Base-by-base conservation (phyloP, 2,888 invertebrate species). In the Pelosia muscerda region DNA sequence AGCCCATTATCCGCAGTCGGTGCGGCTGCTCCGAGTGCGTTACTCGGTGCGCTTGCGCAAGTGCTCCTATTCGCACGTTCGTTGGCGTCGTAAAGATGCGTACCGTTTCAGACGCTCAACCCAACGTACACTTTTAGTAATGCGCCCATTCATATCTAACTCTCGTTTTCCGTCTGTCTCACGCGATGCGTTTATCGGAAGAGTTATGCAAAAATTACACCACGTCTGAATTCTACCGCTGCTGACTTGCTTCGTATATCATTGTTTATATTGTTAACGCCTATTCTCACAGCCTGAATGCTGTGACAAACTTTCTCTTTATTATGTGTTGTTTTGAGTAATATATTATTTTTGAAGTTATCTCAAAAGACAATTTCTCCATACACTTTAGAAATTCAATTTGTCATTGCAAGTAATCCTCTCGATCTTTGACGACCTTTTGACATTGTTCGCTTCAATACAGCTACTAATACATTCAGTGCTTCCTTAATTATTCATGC, bases 51-150 rank as follows among this genome's bases (percentile, higher is more conserved):
- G 85, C 84, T 93, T 93, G 90, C 92, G 93, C 91, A 93, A 93
- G 86, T 86, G 89, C 77, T 82, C 85, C 86, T 90, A 90, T 92
- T 92, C 90, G 92, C 92, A 91, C 90, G 91, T 88, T 85, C 81
- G 77, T 22, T 71, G 73, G 76, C 70, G 65, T 77, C 72, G 61
- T 72, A 73, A 76, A 81, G 79, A 83, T 81, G 81, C 78, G 78
- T 79, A 78, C 73, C 80, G 80, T 83, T n/a, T 83, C 73, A 75
- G 78, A 73, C 79, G 77, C 76, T 76, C 78, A 80, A 74, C 70
- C 68, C 65, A 62, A 68, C 61, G 53, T 72, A 72, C 62, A 68
- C 65, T 74, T 72, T 80, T 80, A 79, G 81, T 73, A 73, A 75
- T 70, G 70, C 79, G 54, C 72, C 79, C 77, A 79, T 81, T 77